These are phyloP conservation scores for Chloroceryle aenea DNA, from an alignment of 2,113 vertebrate species.

Conservation along the genomic window DNA sequence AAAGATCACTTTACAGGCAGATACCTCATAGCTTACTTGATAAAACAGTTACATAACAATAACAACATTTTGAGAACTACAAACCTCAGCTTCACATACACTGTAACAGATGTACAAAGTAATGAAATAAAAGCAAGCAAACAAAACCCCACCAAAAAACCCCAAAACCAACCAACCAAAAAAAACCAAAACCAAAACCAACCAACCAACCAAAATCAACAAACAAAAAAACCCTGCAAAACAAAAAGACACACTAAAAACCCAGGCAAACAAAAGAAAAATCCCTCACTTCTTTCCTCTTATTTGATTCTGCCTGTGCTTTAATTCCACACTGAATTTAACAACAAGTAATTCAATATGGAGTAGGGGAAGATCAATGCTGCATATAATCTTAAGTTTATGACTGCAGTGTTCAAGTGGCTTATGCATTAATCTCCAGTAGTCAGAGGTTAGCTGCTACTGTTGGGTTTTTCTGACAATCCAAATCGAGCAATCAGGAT, in stretches of 20 bases:
- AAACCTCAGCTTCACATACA: neutral
- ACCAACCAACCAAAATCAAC: neutral
- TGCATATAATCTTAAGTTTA: conserved; percentile 49
- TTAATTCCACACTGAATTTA: conserved; percentile 42
- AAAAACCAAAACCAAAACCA: neutral
- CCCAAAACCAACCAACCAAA: neutral
- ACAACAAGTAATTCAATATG: conserved; percentile 33
- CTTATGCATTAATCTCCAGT: conserved; percentile 31
- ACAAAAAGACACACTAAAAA: too few species aligned
- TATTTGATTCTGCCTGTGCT: neutral
- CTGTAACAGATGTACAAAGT: accelerated
- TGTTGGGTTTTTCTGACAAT: neutral
- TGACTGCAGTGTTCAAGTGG: conserved; percentile 31
- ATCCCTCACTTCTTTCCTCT: neutral
- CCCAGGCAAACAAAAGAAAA: neutral
- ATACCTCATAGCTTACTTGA: neutral
- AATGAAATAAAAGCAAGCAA: neutral
- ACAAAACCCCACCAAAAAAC: too few species aligned
- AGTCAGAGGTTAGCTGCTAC: conserved; percentile 33
- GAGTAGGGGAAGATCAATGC: conserved; percentile 33
- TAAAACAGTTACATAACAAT: neutral
- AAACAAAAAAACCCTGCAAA: too few species aligned
- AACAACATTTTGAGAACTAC: neutral
- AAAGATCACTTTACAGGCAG: neutral
- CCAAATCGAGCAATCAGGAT: neutral